phyloP scores from a whole-genome alignment of 2,797 vertebrate genomes.

The Philypnodon macrostomus region DNA sequence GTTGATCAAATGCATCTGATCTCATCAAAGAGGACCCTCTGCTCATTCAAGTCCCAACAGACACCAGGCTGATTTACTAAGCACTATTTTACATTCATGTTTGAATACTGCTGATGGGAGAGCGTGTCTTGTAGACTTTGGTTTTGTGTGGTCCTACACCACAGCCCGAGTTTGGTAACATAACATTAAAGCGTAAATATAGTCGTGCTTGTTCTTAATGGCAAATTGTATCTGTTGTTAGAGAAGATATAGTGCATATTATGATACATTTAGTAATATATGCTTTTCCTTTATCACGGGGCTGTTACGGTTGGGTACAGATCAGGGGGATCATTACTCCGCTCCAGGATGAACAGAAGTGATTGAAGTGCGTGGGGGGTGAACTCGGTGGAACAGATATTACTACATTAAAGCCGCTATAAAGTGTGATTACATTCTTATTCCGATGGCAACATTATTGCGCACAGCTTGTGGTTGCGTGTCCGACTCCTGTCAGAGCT shows the following conservation, averaged over 20 bases:
- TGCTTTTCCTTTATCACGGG: conserved; percentile 10
- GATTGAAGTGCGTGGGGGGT: conserved; percentile 12
- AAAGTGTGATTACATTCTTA: conserved; percentile 60
- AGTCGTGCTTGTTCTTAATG: conserved; percentile 15
- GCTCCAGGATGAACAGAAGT: conserved; percentile 15
- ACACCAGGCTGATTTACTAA: conserved; percentile 68
- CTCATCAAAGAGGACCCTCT: conserved; percentile 75
- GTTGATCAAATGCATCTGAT: conserved; percentile 76
- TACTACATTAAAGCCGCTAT: conserved; percentile 35
- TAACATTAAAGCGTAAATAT: conserved; percentile 15
- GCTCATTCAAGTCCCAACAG: conserved; percentile 72
- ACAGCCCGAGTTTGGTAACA: conserved; percentile 51
- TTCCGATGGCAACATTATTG: conserved; percentile 69
- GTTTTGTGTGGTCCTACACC: conserved; percentile 67
- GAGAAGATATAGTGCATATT: conserved; percentile 11
- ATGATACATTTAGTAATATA: conserved; percentile 28
- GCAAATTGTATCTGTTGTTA: conserved; percentile 8
- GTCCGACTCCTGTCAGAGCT: conserved; percentile 76
- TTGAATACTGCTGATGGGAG: conserved; percentile 66
- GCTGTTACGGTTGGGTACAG: conserved; percentile 18
- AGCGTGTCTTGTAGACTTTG: conserved; percentile 66
- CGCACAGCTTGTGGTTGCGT: conserved; percentile 73
- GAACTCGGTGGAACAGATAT: conserved; percentile 25
- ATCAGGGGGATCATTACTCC: conserved; percentile 14
- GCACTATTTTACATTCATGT: conserved; percentile 72